Percentiles rank a stretch among this genome's conserved stretches.
These are phyloP conservation scores for Patella depressa DNA, from an alignment of 2,888 invertebrate genomes.

Conservation along the genomic window DNA sequence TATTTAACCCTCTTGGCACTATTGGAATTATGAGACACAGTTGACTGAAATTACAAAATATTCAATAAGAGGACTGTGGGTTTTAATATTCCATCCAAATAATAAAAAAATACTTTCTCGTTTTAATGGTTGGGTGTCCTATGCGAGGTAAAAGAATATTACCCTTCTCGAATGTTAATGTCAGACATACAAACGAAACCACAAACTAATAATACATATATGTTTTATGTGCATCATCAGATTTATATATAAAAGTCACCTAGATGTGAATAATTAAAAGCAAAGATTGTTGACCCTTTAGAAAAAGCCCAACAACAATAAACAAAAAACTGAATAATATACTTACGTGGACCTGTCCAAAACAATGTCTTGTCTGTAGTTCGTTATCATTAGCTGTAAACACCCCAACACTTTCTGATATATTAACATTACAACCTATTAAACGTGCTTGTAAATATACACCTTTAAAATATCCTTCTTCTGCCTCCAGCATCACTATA, in stretches of 20 bases:
- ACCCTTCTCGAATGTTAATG: too few relatives aligned
- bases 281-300: too few relatives aligned
- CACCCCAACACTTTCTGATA: conserved; percentile 30
- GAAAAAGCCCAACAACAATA: not conserved
- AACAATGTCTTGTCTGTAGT: conserved; percentile 37
- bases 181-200: not conserved
- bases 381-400: conserved; percentile 33
- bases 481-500: conserved; percentile 30
- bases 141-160: too few relatives aligned
- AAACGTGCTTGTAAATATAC: conserved; percentile 33
- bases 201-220: not conserved
- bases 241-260: too few relatives aligned
- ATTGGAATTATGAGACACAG: conserved; percentile 32
- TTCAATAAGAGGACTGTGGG: too few relatives aligned
- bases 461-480: conserved; percentile 31
- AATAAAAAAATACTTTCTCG: too few relatives aligned
- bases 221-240: too few relatives aligned
- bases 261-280: too few relatives aligned
- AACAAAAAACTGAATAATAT: not conserved
- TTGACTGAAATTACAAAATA: conserved; percentile 24
- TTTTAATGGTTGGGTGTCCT: too few relatives aligned
- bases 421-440: conserved; percentile 35
- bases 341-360: conserved; percentile 38
- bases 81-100: too few relatives aligned
- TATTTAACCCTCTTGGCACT: conserved; percentile 25